These are phyloP conservation scores for Nomada hirtipes DNA, from an alignment of 2,888 invertebrate genomes.

Conservation along the genomic window DNA sequence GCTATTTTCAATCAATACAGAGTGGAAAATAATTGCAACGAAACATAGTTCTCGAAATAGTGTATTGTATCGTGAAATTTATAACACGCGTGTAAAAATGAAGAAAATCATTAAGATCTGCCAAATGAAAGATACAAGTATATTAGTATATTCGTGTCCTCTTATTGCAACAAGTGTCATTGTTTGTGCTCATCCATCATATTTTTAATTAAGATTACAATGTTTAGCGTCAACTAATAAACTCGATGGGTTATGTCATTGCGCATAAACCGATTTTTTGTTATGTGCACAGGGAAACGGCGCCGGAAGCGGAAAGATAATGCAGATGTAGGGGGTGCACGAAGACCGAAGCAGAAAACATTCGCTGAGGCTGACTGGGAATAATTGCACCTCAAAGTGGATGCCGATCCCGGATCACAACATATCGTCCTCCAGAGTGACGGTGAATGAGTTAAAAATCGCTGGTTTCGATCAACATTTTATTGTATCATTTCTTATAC, in stretches of 20 bases:
- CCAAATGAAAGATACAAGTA: no score
- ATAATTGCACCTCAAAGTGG: constrained; percentile 15
- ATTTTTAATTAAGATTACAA: neutral
- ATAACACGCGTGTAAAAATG: neutral
- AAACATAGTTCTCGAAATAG: neutral
- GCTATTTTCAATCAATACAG: no score
- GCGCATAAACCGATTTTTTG: constrained; percentile 73
- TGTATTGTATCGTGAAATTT: neutral
- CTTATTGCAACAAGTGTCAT: no score
- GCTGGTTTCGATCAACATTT: constrained; percentile 21
- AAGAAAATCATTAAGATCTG: no score
- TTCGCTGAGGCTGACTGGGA: constrained; percentile 77
- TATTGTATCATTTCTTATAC: constrained; percentile 33
- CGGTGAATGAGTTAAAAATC: constrained; percentile 6
- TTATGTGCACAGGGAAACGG: constrained; percentile 80
- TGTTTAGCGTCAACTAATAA: constrained; percentile 56
- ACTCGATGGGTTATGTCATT: constrained; percentile 65
- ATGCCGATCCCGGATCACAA: neutral
- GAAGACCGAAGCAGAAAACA: constrained; percentile 63
- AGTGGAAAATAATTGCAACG: neutral
- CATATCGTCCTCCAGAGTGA: neutral
- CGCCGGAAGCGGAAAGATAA: constrained; percentile 77
- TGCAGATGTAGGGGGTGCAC: constrained; percentile 40
- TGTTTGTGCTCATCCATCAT: neutral
- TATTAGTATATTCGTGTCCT: no score